Evolutionary conservation across 2,797 vertebrate species (phyloP), one percentile per base, ranked within the genome.

Genomic region (Pygocentrus nattereri): DNA sequence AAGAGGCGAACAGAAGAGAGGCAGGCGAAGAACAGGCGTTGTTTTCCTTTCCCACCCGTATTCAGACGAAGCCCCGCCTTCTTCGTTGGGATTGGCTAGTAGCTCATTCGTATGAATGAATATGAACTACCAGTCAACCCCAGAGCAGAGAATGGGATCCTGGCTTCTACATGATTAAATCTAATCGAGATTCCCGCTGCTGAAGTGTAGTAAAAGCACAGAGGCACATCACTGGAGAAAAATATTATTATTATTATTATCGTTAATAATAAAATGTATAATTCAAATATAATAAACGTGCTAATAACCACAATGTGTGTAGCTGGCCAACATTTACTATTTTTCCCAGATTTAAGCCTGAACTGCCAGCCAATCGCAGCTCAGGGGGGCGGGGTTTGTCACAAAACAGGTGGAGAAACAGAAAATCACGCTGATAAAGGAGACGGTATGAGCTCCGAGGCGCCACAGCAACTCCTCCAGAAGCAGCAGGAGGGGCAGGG

Each of bases 381-480:
- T 31, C 30, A 6, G 6, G 61, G 11, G 30, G 61, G 61, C 30
- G 61, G 30, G 30, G 61, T 61, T 18, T 19, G 61, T 64, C 61
- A 18, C 27, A 31, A 30, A 8, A 21, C 61, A 68, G 58, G 73
- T 59, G 54, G 73, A 75, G 73, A 25, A 61, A 27, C n/a, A 44
- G 73, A 19, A 50, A 41, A 56, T 44, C 34, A 31, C 19, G 65
- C 87, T 86, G 50, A 86, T 90, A 88, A 90, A 93, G 93, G 91
- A 91, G 70, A 80, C 85, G 85, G 78, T 77, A 77, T 85, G 90
- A 87, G 69, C 74, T 83, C 12, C 82, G 83, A 86, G 91, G 84
- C 90, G 62, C 86, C 88, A 81, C 81, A 89, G 89, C 91, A 88
- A 62, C 89, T 78, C 78, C 73, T 67, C 67, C 74, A 74, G 76